phyloP scores from a whole-genome alignment of 2,113 vertebrate genomes.

The Pseudorectes ferrugineus region DNA sequence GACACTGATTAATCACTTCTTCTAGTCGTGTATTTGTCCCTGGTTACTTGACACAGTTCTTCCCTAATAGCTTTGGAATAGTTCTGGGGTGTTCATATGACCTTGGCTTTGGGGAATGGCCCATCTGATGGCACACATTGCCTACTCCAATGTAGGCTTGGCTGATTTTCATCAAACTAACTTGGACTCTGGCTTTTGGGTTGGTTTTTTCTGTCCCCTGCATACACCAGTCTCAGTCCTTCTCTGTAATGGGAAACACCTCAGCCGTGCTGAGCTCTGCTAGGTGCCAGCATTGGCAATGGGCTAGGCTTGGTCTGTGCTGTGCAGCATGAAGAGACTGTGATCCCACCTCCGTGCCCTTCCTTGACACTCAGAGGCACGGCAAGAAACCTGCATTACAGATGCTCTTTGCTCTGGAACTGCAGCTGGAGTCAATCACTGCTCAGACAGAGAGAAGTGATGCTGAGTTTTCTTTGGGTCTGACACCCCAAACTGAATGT shows the following conservation, averaged over 20 bases:
- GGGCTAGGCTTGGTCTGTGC: background rate
- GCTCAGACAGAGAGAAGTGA: background rate
- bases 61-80: constrained; percentile 54
- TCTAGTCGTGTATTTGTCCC: constrained; percentile 26
- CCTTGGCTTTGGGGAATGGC: constrained; percentile 29
- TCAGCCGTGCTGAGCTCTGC: background rate
- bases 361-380: background rate
- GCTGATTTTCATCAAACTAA: background rate
- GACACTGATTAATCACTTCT: constrained; percentile 61
- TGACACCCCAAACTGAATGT: background rate
- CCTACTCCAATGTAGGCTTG: background rate
- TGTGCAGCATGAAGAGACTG: background rate
- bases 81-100: constrained; percentile 20
- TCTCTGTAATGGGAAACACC: background rate
- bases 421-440: background rate
- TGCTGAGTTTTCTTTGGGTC: background rate
- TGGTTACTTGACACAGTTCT: constrained; percentile 54
- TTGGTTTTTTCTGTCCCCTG: background rate
- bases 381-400: background rate
- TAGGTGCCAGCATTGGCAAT: background rate
- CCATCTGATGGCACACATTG: background rate
- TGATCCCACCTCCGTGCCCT: background rate
- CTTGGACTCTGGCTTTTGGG: background rate
- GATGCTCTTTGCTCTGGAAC: background rate
- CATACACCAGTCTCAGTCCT: background rate